A percentile compares a stretch with the other conserved stretches of the same genome.
These are phyloP conservation scores for Festucalex cinctus DNA, from an alignment of 2,113 vertebrate species.

Conservation along the genomic window DNA sequence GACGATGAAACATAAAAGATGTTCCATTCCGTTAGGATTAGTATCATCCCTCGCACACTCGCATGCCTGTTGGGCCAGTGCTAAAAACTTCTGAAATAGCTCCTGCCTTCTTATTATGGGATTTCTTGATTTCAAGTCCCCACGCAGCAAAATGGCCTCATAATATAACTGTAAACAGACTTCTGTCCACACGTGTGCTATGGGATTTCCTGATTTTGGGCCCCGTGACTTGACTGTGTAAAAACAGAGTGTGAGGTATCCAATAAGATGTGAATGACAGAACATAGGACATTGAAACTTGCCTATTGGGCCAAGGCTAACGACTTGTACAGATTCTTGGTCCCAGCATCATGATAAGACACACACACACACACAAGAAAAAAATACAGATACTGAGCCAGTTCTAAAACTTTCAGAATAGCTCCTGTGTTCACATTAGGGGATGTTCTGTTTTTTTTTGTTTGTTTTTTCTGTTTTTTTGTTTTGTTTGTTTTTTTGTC, in stretches of 20 bases:
- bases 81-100: not conserved
- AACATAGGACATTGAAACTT: not conserved
- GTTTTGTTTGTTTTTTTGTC: not conserved
- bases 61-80: not conserved
- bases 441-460: not conserved
- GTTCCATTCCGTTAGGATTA: slow-evolving; percentile 49
- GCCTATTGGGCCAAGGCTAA: not conserved
- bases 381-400: not conserved
- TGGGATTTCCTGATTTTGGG: not conserved
- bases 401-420: not conserved
- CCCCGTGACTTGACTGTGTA: too few relatives aligned
- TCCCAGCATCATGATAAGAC: not conserved
- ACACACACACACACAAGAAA: not conserved
- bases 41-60: slow-evolving; percentile 7
- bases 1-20: slow-evolving; percentile 41
- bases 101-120: not conserved
- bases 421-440: not conserved
- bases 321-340: not conserved
- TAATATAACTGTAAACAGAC: not conserved
- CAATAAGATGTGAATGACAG: not conserved
- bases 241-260: too few relatives aligned
- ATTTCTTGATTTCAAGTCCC: not conserved
- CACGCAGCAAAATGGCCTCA: not conserved
- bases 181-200: not conserved
- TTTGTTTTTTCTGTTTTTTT: not conserved